These are phyloP conservation scores for Acheta domesticus DNA, from an alignment of 2,888 invertebrate genomes.

Conservation along the genomic window DNA sequence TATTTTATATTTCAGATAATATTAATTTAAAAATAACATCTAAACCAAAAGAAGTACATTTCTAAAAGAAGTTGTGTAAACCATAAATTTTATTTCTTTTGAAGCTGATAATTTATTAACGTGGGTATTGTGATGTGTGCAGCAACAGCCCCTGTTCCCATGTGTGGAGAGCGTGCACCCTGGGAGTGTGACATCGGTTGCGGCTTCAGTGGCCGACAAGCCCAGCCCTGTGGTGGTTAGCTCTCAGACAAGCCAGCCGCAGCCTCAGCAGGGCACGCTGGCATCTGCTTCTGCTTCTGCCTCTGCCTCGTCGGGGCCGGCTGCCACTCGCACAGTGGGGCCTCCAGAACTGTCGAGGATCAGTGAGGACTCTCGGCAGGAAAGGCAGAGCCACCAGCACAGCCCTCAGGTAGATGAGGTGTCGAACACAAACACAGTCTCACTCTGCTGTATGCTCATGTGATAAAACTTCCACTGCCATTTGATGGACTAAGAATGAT, in stretches of 20 bases:
- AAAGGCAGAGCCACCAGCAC: slow-evolving; percentile 37
- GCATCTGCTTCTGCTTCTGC: slow-evolving; percentile 20
- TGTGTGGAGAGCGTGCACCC: background rate
- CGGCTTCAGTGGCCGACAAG: background rate
- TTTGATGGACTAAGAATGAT: no score
- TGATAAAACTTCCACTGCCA: background rate
- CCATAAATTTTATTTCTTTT: no score
- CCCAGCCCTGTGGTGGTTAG: background rate
- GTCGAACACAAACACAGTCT: background rate
- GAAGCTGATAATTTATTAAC: no score
- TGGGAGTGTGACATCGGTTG: background rate
- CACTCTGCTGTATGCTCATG: background rate
- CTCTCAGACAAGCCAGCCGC: background rate
- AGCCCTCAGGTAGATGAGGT: slow-evolving; percentile 36
- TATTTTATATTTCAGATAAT: no score
- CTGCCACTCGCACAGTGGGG: slow-evolving; percentile 20
- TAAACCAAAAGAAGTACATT: no score
- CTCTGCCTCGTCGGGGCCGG: slow-evolving; percentile 12
- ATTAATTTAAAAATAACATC: no score
- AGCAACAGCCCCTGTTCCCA: background rate
- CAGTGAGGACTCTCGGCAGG: slow-evolving; percentile 54
- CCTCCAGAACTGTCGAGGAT: slow-evolving; percentile 48
- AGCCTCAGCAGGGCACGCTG: background rate
- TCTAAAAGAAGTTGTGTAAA: no score
- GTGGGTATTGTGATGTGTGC: background rate